phyloP scores from a whole-genome alignment of 2,113 vertebrate genomes.

The Ptychochromis oligacanthus region DNA sequence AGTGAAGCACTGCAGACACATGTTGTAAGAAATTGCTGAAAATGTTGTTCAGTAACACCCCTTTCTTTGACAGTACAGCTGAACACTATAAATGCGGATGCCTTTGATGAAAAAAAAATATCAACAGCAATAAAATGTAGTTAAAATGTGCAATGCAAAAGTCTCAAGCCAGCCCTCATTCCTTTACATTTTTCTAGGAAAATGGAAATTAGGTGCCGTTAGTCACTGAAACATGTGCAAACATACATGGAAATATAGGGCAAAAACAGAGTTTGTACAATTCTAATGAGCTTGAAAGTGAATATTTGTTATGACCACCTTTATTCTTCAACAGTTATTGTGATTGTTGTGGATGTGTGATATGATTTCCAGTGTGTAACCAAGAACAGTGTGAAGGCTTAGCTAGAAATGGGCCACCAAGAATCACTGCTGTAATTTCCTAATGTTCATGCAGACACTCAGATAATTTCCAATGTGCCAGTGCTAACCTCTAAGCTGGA shows the following conservation, averaged over 20 bases:
- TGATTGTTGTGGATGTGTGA: background rate
- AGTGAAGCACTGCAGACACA: background rate
- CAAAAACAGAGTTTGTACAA: too few species aligned
- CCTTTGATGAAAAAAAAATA: background rate
- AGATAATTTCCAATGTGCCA: background rate
- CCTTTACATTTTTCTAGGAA: background rate
- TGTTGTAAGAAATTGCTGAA: background rate
- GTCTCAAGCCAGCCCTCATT: background rate
- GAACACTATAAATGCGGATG: background rate
- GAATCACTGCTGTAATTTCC: background rate
- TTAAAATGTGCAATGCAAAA: background rate
- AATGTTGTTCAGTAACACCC: background rate
- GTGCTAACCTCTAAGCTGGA: background rate
- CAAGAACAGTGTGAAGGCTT: background rate
- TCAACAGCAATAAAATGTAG: background rate
- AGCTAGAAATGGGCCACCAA: background rate
- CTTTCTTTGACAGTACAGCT: background rate
- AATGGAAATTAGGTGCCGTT: background rate
- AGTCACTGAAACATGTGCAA: background rate
- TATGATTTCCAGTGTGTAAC: background rate
- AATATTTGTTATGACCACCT: too few species aligned
- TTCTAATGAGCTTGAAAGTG: too few species aligned
- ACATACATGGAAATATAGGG: background rate
- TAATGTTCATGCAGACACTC: background rate
- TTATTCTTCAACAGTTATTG: too few species aligned